Evolutionary conservation across 2,797 vertebrate genomes (phyloP).

Genomic region (Tympanoctomys barrerae): DNA sequence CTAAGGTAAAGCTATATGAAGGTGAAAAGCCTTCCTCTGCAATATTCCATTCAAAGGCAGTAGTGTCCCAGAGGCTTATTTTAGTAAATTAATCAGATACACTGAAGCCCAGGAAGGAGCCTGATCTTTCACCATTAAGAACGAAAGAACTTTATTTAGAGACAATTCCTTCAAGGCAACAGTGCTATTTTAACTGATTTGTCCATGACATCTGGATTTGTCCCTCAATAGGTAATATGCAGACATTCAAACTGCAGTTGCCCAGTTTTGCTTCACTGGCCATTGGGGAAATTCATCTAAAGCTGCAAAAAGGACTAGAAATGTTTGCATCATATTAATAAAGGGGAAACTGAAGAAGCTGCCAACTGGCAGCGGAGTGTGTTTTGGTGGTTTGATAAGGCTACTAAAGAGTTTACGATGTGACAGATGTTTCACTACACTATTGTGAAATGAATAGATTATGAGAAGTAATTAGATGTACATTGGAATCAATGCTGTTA

Average conservation of each 20-base stretch:
- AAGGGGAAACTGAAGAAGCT: constrained; percentile 88
- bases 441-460: constrained; percentile 99
- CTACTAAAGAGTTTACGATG: constrained; percentile 95
- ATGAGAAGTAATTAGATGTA: constrained; percentile 99
- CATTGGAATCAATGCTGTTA: constrained; percentile 99
- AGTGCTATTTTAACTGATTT: constrained; percentile 85
- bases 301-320: constrained; percentile 87
- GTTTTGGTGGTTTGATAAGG: constrained; percentile 93
- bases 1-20: constrained; percentile 85
- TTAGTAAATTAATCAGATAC: constrained; percentile 87
- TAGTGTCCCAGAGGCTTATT: constrained; percentile 86
- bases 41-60: constrained; percentile 84
- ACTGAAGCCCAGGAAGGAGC: constrained; percentile 77
- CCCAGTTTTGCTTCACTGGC: constrained; percentile 86
- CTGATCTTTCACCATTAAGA: constrained; percentile 83
- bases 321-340: constrained; percentile 91
- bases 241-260: constrained; percentile 83
- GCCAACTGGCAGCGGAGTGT: constrained; percentile 91
- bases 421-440: constrained; percentile 99
- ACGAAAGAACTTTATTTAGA: constrained; percentile 86
- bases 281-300: constrained; percentile 89
- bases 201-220: constrained; percentile 78
- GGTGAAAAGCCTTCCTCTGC: constrained; percentile 84
- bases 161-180: constrained; percentile 82
- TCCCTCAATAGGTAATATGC: constrained; percentile 83